phyloP scores from a whole-genome alignment of 2,113 vertebrate species.

The Willisornis vidua region DNA sequence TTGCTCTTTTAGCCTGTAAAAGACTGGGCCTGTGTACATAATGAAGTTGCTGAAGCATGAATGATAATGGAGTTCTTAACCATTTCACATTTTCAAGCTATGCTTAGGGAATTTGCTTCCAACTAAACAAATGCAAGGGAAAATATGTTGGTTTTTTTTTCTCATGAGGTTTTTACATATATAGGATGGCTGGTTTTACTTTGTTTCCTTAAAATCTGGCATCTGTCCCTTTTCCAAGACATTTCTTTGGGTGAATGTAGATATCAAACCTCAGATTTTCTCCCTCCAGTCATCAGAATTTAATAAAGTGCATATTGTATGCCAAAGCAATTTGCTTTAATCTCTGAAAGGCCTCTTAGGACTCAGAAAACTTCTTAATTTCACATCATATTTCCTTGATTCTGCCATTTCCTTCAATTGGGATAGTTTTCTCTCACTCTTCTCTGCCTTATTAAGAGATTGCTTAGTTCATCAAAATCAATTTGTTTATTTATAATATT shows the following conservation, averaged over 20 bases:
- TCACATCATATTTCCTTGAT: slow-evolving; percentile 32
- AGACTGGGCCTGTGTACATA: slow-evolving; percentile 54
- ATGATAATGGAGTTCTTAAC: slow-evolving; percentile 35
- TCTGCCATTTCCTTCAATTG: background rate
- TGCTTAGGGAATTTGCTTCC: background rate
- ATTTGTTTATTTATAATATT: background rate
- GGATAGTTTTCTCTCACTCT: background rate
- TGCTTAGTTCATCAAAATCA: background rate
- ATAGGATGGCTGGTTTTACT: background rate
- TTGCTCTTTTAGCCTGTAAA: slow-evolving; percentile 54
- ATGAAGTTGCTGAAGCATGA: slow-evolving; percentile 46
- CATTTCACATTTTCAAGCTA: background rate
- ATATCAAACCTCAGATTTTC: background rate
- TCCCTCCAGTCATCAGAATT: slow-evolving; percentile 1
- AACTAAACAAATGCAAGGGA: background rate
- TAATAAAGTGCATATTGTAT: slow-evolving; percentile 26
- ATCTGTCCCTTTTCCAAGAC: background rate
- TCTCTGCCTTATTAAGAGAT: background rate
- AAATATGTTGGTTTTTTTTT: background rate
- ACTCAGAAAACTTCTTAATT: slow-evolving; percentile 2
- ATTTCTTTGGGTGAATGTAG: background rate
- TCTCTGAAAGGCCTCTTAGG: slow-evolving; percentile 3
- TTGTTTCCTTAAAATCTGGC: background rate
- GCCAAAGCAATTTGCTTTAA: slow-evolving; percentile 24
- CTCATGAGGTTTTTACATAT: background rate